Conservation (phyloP, 1,140 invertebrate genomes). For the Glomeris maerens region DNA sequence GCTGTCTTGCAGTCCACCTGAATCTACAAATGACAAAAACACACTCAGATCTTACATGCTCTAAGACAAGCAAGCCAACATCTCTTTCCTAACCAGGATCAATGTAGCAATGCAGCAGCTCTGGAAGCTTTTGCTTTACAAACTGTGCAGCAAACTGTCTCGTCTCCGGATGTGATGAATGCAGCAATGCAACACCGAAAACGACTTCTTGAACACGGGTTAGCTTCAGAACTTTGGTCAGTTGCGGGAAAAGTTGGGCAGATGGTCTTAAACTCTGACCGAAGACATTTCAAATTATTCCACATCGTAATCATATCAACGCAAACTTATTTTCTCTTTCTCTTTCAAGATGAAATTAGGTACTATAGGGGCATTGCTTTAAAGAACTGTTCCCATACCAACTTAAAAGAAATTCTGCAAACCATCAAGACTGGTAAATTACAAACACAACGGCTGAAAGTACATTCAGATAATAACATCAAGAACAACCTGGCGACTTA, state of each 20-base stretch:
- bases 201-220: constrained; percentile 76
- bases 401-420: too few species aligned
- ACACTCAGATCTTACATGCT: not conserved
- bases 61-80: not conserved
- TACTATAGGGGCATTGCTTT: too few species aligned
- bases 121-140: constrained; percentile 63
- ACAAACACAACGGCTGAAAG: too few species aligned
- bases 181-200: constrained; percentile 64
- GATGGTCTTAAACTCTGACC: constrained; percentile 57
- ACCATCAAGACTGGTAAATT: too few species aligned
- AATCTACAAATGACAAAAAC: constrained; percentile 28
- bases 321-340: not conserved
- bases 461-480: too few species aligned
- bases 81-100: constrained; percentile 44
- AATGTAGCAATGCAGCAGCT: constrained; percentile 67
- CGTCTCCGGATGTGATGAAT: constrained; percentile 61
- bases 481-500: too few species aligned
- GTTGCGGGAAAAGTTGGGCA: constrained; percentile 57
- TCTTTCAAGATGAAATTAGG: constrained; percentile 8
- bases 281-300: constrained; percentile 25
- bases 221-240: constrained; percentile 68
- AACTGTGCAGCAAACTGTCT: constrained; percentile 54
- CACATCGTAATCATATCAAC: constrained; percentile 2
- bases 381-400: too few species aligned
- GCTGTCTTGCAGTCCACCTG: constrained; percentile 39